phyloP scores from a whole-genome alignment of 1,140 invertebrate species.

The Polypedilum pembai region DNA sequence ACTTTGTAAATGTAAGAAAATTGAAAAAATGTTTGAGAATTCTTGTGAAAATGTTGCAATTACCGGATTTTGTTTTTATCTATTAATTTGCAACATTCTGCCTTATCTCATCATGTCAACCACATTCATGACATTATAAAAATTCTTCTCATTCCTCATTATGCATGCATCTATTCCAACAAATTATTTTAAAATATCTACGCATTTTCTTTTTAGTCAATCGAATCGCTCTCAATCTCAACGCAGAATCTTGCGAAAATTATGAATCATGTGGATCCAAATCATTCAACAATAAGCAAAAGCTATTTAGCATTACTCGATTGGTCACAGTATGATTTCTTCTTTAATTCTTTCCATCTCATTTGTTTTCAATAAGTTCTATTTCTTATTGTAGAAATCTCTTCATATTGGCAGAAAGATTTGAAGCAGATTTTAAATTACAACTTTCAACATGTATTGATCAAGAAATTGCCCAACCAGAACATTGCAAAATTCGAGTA shows the following conservation, averaged over 20 bases:
- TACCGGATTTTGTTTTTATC: neutral
- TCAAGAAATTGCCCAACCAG: slow-evolving; percentile 11
- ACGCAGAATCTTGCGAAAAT: neutral
- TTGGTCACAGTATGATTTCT: neutral
- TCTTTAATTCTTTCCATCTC: neutral
- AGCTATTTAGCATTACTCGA: neutral
- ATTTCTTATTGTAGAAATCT: neutral
- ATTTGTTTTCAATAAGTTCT: neutral
- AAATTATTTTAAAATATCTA: too few relatives aligned
- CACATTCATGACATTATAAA: too few relatives aligned
- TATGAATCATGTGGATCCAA: neutral
- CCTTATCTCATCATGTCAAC: too few relatives aligned
- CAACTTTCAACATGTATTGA: neutral
- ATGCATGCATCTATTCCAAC: neutral
- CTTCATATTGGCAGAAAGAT: neutral
- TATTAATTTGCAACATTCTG: too few relatives aligned
- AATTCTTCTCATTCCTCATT: too few relatives aligned
- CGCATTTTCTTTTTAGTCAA: neutral
- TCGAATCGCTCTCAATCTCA: neutral
- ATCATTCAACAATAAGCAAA: neutral
- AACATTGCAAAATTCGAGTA: neutral
- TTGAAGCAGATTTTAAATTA: neutral
- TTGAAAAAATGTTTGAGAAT: neutral
- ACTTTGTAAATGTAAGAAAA: neutral
- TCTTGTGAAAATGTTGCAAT: neutral